A percentile compares a stretch with the other conserved stretches of the same genome.
These are phyloP conservation scores for Thecophora atra DNA, from an alignment of 2,888 invertebrate genomes.

Conservation along the genomic window DNA sequence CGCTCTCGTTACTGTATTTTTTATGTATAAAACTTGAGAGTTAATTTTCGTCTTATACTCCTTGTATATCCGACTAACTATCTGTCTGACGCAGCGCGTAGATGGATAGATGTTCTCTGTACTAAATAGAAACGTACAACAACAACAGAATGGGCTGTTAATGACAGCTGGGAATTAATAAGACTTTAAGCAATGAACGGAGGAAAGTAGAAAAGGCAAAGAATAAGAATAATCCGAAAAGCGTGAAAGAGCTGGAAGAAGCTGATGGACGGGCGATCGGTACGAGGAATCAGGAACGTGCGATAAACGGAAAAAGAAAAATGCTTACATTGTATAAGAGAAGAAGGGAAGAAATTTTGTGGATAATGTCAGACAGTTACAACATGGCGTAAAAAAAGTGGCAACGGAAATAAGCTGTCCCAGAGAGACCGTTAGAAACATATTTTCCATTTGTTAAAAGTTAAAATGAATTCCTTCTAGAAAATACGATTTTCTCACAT, in stretches of 20 bases:
- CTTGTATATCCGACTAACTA: too few relatives aligned
- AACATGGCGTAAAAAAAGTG: slow-evolving; percentile 13
- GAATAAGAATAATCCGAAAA: neutral
- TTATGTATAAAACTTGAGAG: too few relatives aligned
- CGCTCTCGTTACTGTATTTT: too few relatives aligned
- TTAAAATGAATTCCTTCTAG: neutral
- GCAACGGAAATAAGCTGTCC: slow-evolving; percentile 15
- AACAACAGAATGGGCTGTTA: slow-evolving; percentile 41
- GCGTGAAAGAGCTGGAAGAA: neutral
- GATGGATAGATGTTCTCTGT: too few relatives aligned
- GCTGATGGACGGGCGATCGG: neutral
- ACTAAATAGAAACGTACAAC: too few relatives aligned
- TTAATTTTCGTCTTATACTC: too few relatives aligned
- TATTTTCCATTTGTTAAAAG: neutral
- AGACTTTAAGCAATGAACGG: slow-evolving; percentile 13
- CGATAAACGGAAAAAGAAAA: slow-evolving; percentile 6
- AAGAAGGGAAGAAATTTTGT: neutral
- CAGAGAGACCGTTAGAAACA: neutral
- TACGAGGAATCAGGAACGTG: neutral
- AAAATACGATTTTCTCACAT: slow-evolving; percentile 13
- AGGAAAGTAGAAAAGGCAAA: neutral
- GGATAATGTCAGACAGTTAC: slow-evolving; percentile 4
- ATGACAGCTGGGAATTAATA: slow-evolving; percentile 45
- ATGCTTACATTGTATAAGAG: neutral
- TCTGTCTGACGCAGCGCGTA: too few relatives aligned